Evolutionary conservation across 1,140 invertebrate species (phyloP).

Genomic region (Frieseomelitta varia): DNA sequence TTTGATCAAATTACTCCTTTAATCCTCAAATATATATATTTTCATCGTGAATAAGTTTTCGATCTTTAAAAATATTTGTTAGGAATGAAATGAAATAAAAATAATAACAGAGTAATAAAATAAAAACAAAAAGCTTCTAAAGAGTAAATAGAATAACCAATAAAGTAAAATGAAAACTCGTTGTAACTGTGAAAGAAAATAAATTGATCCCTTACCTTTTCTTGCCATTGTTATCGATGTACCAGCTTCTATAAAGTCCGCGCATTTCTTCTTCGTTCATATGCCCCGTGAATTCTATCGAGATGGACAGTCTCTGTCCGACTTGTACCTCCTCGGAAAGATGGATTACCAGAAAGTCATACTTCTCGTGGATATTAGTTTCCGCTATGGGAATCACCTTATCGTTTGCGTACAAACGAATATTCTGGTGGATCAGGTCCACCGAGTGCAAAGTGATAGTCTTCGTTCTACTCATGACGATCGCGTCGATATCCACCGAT

Average conservation of each 20-base stretch:
- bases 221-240: slow-evolving; percentile 80
- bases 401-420: slow-evolving; percentile 43
- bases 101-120: no score
- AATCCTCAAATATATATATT: not conserved
- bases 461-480: slow-evolving; percentile 74
- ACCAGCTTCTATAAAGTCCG: slow-evolving; percentile 92
- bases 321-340: slow-evolving; percentile 69
- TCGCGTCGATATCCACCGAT: slow-evolving; percentile 78
- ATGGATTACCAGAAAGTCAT: slow-evolving; percentile 71
- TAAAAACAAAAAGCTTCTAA: no score
- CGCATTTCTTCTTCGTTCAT: slow-evolving; percentile 84
- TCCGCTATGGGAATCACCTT: not conserved
- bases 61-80: no score
- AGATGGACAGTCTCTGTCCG: slow-evolving; percentile 76
- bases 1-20: no score
- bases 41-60: no score
- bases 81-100: no score
- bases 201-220: slow-evolving; percentile 72
- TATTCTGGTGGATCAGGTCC: slow-evolving; percentile 67
- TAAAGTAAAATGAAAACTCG: no score
- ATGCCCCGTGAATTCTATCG: slow-evolving; percentile 81
- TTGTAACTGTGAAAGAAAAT: not conserved
- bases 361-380: not conserved
- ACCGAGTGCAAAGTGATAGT: slow-evolving; percentile 83
- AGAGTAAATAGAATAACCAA: no score